Percentiles rank a stretch among this genome's conserved stretches.
phyloP scores from a whole-genome alignment of 2,888 invertebrate species.

The Sesia bembeciformis region DNA sequence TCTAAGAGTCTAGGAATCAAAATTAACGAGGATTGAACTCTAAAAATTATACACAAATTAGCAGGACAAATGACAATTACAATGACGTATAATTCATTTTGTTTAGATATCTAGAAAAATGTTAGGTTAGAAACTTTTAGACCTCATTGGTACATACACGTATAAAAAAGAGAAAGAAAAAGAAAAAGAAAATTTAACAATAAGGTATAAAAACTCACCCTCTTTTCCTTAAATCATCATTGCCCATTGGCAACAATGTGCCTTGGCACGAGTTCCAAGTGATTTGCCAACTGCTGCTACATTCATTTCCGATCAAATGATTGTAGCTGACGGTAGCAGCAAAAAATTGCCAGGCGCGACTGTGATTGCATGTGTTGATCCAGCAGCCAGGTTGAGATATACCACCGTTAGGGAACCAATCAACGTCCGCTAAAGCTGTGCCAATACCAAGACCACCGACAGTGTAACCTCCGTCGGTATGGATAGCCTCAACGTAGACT shows the following conservation, averaged over 20 bases:
- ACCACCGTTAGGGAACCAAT: conserved; percentile 76
- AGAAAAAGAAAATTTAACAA: too few relatives aligned
- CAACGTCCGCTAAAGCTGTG: conserved; percentile 59
- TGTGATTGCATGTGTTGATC: conserved; percentile 33
- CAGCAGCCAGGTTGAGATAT: conserved; percentile 34
- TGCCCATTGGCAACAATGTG: conserved; percentile 27
- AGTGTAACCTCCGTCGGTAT: conserved; percentile 31
- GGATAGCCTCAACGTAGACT: conserved; percentile 21
- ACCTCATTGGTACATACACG: too few relatives aligned
- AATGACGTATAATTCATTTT: too few relatives aligned
- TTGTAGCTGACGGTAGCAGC: conserved; percentile 28
- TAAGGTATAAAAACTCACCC: conserved; percentile 23
- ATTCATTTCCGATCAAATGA: conserved; percentile 28
- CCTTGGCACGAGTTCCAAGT: conserved; percentile 29
- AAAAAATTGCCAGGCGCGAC: conserved; percentile 35
- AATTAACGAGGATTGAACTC: too few relatives aligned
- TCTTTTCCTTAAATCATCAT: conserved; percentile 25
- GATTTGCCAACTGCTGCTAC: conserved; percentile 20
- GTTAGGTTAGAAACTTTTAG: too few relatives aligned
- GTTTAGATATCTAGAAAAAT: too few relatives aligned
- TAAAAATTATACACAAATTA: too few relatives aligned
- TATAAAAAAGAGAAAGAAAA: too few relatives aligned
- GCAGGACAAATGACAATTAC: too few relatives aligned
- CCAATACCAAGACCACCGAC: conserved; percentile 61
- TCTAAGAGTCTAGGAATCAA: too few relatives aligned